Evolutionary conservation across 2,113 vertebrate species (phyloP), one percentile per base, ranked within the genome.

Genomic region (Gulo gulo): DNA sequence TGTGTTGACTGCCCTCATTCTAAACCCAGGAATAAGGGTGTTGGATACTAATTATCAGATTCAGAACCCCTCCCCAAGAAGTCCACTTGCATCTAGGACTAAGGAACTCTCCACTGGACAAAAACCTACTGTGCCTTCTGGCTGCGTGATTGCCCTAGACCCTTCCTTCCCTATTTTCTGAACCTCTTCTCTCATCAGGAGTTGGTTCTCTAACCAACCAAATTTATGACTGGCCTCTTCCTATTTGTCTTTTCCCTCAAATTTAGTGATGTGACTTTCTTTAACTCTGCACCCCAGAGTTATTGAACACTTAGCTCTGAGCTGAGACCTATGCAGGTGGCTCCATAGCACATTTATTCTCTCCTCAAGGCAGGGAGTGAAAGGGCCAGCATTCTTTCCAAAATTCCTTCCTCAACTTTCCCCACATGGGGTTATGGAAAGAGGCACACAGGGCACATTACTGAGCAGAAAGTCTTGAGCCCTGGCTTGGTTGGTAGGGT

Each of bases 61-160:
- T 84, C 29, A 85, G 83, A 92, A 76, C 47, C 39, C 5, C 13
- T 21, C 73, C 79, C 61, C 11, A 81, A 88, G 42, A 80, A 3
- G 13, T 11, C 1, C 14, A 7, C 16, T 50, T 36, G 3, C 11
- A 20, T 39, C 24, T 67, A 4, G 26, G 52, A n/a, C 67, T 50
- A 6, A 0, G 1, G 12, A 21, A 0, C 11, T 31, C 42, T 16
- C 0, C 5, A 12, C 4, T 0, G 4, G 15, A 74, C 18, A 50
- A n/a, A 76, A n/a, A 80, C 14, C 26, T 12, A 29, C 10, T 67
- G 63, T 47, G 18, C 26, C 80, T 52, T 47, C 34, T 52, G 1
- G 26, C 7, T 21, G 10, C 74, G 39, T 14, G 39, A 34, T n/a
- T 73, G 42, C 7, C 24, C 36, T 7, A 71, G 42, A 61, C 7